phyloP scores from a whole-genome alignment of 2,797 vertebrate genomes.

The Neopelma chrysocephalum region DNA sequence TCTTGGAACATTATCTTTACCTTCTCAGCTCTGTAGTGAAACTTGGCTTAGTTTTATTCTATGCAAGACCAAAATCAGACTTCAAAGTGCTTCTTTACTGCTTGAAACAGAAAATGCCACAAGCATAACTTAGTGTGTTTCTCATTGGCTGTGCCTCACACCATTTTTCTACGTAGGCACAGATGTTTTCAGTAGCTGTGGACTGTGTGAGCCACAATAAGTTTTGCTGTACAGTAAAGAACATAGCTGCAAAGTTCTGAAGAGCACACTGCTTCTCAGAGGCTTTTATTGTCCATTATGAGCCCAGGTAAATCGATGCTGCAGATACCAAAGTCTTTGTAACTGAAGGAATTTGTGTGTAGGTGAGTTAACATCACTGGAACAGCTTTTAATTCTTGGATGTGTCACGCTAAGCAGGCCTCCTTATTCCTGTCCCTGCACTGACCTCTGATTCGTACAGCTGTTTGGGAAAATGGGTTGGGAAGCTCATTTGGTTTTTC shows the following conservation, averaged over 20 bases:
- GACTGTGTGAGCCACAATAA: not conserved
- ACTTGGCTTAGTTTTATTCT: not conserved
- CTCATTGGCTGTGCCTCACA: not conserved
- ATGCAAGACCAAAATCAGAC: not conserved
- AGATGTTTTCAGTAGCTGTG: conserved; percentile 2
- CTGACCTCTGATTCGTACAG: not conserved
- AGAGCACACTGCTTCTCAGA: not conserved
- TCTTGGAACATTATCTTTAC: not conserved
- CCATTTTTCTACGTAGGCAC: not conserved
- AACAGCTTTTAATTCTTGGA: not conserved
- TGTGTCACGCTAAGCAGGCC: not conserved
- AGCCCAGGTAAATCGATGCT: not conserved
- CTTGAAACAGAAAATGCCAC: not conserved
- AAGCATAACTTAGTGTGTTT: not conserved
- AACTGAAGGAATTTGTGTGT: not conserved
- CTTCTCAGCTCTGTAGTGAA: not conserved
- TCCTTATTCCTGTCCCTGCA: not conserved
- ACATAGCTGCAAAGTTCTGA: not conserved
- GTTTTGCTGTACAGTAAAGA: not conserved
- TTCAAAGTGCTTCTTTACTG: not conserved
- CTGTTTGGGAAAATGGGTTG: accelerated
- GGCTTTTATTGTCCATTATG: not conserved
- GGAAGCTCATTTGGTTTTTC: not conserved
- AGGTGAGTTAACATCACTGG: not conserved
- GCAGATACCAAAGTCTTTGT: not conserved